These are phyloP conservation scores for Acanthoscelides obtectus DNA, from an alignment of 2,888 invertebrate species.

Conservation along the genomic window DNA sequence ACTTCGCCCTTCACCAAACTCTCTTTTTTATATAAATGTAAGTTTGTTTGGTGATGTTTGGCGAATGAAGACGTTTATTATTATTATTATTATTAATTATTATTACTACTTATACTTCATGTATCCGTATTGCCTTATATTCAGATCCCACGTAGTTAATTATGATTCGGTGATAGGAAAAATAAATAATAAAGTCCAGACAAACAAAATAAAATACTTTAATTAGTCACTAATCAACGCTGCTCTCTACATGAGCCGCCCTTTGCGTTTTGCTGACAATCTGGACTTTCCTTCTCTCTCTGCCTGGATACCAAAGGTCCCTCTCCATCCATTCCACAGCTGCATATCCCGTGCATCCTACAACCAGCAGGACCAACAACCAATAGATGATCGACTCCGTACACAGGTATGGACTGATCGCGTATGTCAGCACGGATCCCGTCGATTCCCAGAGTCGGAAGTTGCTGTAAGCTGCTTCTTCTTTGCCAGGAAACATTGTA, in stretches of 20 bases:
- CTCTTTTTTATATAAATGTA: too few species aligned
- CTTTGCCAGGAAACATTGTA: conserved; percentile 75
- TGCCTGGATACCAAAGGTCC: conserved; percentile 31
- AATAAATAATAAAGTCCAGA: not conserved
- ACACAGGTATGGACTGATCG: conserved; percentile 72
- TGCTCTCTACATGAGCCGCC: not conserved
- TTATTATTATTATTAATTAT: too few species aligned
- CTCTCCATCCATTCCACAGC: conserved; percentile 56
- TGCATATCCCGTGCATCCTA: conserved; percentile 75
- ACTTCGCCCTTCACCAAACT: too few species aligned
- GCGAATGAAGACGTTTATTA: too few species aligned
- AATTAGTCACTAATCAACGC: not conserved
- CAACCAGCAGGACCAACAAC: conserved; percentile 60
- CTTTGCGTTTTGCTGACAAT: not conserved
- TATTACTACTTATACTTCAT: too few species aligned
- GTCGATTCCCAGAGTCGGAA: conserved; percentile 89
- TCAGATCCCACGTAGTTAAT: too few species aligned
- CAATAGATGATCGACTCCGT: conserved; percentile 67
- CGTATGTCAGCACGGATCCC: conserved; percentile 83
- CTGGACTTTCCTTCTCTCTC: conserved; percentile 26
- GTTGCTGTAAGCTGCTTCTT: conserved; percentile 89
- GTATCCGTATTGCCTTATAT: too few species aligned
- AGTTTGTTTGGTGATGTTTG: too few species aligned
- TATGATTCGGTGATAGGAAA: too few species aligned
- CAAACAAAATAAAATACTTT: not conserved